Evolutionary conservation across 2,888 invertebrate genomes (phyloP), one percentile per base, ranked within the genome.

Genomic region (Choreutis nemorana): DNA sequence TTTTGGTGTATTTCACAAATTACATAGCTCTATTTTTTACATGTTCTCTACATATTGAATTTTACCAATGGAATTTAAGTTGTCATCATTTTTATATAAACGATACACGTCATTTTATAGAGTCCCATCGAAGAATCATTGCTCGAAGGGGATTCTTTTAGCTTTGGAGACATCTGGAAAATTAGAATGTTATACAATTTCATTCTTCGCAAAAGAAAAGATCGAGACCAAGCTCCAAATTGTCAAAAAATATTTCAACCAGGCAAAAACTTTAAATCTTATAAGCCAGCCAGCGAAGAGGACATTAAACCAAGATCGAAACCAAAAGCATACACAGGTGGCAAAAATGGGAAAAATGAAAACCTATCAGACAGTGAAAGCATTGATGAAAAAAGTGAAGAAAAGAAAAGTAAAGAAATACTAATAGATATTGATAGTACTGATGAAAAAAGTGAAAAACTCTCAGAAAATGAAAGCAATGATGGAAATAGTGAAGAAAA

Each of bases 141-240:
- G n/a, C 33, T 37, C 22, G 36, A 38, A 32, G 28, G 27, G 4
- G 39, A 41, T 3, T 40, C 37, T 1, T 49, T 63, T 2, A 56
- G 55, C 26, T 23, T 31, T 7, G 36, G 7, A 3, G 71, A 72
- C 29, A 39, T 66, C 14, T 33, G 37, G 24, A 72, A 72, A 52
- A 49, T 72, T 32, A 45, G 45, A 39, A 57, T 61, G 56, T 39
- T 71, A 0, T 71, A 72, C 29, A 60, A 57, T 26, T 56, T 42
- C 10, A 55, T 63, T 5, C 40, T 46, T 2, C 50, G 36, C 29
- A 50, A 53, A 22, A 43, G 40, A 22, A 18, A 6, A 14, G 15
- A 12, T 30, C 29, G 32, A 11, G 31, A 37, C 2, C 43, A 45
- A 30, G 34, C 42, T 5, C 37, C 50, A 8, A 48, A 54, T 28